phyloP scores from a whole-genome alignment of 1,140 invertebrate genomes.

The Zaprionus ghesquierei region DNA sequence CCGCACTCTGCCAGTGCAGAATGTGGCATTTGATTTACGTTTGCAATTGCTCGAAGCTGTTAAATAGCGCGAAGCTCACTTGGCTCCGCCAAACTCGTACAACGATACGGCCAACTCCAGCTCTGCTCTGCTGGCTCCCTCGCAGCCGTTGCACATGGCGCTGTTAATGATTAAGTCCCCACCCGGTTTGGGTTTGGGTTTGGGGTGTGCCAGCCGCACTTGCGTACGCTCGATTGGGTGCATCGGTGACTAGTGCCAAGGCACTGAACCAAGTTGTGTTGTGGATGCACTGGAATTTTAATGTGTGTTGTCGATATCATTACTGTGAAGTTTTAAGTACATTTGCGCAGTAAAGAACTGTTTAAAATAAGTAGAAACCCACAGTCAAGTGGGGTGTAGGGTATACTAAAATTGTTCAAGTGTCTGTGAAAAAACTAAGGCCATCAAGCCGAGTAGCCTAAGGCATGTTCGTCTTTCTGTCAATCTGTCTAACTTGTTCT shows the following conservation, averaged over 20 bases:
- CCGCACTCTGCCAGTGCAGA: constrained; percentile 44
- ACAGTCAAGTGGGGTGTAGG: too few relatives aligned
- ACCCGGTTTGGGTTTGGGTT: neutral
- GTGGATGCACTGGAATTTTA: constrained; percentile 11
- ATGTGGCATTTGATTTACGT: constrained; percentile 75
- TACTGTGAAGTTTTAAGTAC: neutral
- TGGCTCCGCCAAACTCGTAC: neutral
- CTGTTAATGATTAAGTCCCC: constrained; percentile 56
- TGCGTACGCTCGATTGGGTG: neutral
- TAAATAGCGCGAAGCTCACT: constrained; percentile 38
- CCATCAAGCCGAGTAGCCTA: too few relatives aligned
- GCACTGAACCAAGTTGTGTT: neutral
- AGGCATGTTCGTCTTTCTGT: too few relatives aligned
- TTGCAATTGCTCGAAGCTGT: constrained; percentile 62
- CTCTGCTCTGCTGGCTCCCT: neutral
- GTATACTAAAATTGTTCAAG: too few relatives aligned
- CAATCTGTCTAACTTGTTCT: too few relatives aligned
- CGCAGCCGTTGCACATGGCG: constrained; percentile 1
- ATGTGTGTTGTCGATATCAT: constrained; percentile 22
- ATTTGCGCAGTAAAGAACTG: neutral
- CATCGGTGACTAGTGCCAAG: neutral
- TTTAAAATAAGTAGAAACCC: neutral
- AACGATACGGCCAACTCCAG: neutral
- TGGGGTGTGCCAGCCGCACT: neutral
- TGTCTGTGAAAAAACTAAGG: too few relatives aligned